These are phyloP conservation scores for Condylura cristata DNA, from an alignment of 2,113 vertebrate genomes.

Conservation along the genomic window DNA sequence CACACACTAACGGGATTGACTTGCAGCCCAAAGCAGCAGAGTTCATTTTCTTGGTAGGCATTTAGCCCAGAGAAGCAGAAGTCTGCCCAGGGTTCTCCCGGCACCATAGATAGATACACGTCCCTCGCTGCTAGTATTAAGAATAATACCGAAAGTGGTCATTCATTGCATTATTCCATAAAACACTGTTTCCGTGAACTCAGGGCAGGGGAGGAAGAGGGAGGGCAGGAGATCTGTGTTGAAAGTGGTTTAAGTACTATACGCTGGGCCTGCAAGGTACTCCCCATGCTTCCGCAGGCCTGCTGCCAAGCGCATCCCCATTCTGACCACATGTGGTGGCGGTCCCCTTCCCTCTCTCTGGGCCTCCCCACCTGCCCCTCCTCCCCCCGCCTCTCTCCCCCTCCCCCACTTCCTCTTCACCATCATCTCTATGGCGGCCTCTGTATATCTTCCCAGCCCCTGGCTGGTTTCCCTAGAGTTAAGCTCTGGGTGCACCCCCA, in stretches of 20 bases:
- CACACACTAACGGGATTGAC: fast-evolving
- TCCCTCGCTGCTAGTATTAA: not conserved
- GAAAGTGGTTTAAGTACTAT: constrained; percentile 41
- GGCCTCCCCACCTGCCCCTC: no score
- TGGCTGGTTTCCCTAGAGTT: not conserved
- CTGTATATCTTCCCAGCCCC: not conserved
- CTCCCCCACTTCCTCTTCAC: no score
- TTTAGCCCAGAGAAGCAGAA: not conserved
- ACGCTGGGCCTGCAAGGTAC: not conserved
- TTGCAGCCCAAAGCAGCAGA: not conserved
- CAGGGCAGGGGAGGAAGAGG: not conserved
- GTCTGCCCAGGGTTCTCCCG: not conserved
- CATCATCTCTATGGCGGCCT: not conserved
- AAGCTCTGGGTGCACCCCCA: not conserved
- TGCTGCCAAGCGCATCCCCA: not conserved
- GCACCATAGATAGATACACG: no score
- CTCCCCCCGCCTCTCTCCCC: no score
- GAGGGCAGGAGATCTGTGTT: constrained; percentile 31
- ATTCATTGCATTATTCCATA: not conserved
- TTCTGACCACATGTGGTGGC: not conserved
- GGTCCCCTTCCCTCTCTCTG: no score
- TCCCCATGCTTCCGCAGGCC: not conserved
- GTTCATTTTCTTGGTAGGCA: not conserved
- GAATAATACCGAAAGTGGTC: not conserved
- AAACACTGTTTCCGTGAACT: not conserved